Conservation (phyloP, 2,888 invertebrate species). For the Agrenia bidenticulata region DNA sequence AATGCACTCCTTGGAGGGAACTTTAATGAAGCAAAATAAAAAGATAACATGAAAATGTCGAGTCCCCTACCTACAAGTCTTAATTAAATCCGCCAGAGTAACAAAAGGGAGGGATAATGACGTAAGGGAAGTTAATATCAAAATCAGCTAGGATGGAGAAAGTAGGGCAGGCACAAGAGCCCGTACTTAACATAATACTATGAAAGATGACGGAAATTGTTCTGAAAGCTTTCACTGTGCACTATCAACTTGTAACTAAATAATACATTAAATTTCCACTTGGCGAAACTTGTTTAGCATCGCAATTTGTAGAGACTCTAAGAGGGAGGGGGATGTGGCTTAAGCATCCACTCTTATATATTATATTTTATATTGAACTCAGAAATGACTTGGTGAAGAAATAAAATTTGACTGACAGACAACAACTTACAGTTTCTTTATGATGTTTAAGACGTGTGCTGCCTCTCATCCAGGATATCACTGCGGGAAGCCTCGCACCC, state of each 20-base stretch:
- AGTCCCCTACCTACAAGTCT: not conserved
- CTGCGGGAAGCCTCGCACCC: conserved; percentile 74
- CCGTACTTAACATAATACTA: no score
- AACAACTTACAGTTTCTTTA: conserved; percentile 65
- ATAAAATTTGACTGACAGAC: conserved; percentile 19
- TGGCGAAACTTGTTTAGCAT: not conserved
- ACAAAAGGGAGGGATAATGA: conserved; percentile 1
- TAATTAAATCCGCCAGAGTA: conserved; percentile 2
- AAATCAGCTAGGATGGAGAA: no score
- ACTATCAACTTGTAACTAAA: not conserved
- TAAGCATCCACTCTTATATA: no score
- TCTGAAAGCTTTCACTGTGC: no score
- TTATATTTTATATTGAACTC: no score
- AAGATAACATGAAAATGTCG: not conserved
- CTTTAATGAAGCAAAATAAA: no score
- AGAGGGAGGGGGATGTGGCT: no score
- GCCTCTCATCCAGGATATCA: conserved; percentile 76
- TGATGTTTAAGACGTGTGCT: conserved; percentile 68
- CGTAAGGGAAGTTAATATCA: no score
- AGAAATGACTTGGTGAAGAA: not conserved
- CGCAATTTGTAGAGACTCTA: no score
- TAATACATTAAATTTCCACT: conserved; percentile 12
- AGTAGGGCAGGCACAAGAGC: no score
- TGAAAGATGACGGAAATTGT: no score
- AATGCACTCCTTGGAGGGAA: no score